Conservation (phyloP, 1,140 invertebrate genomes). For the Oryctes rhinoceros region DNA sequence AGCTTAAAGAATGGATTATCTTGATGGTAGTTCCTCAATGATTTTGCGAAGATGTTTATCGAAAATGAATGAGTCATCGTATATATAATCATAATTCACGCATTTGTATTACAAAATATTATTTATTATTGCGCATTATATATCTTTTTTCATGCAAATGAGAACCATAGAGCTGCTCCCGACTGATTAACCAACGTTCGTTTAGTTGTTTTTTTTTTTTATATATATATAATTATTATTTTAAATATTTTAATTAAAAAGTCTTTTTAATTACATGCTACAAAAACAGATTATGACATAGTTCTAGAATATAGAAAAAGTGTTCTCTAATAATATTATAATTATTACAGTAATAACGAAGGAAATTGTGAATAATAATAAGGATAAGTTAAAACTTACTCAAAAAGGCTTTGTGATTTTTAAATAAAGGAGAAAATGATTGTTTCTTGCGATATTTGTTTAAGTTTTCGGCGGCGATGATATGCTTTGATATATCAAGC, state of each 20-base stretch:
- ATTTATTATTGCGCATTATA: slow-evolving; percentile 22
- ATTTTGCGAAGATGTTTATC: not conserved
- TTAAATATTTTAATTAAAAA: not conserved
- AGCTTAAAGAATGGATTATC: too few relatives aligned
- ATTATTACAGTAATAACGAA: not conserved
- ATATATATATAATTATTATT: not conserved
- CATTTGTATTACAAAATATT: slow-evolving; percentile 21
- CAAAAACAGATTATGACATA: not conserved
- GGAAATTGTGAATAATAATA: slow-evolving; percentile 1
- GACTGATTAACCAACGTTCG: slow-evolving; percentile 10
- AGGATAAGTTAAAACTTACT: slow-evolving; percentile 16
- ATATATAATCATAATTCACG: not conserved
- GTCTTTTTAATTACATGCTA: not conserved
- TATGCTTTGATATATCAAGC: not conserved
- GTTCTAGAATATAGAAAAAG: not conserved
- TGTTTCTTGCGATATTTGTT: not conserved
- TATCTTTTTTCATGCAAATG: not conserved
- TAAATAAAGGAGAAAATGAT: not conserved
- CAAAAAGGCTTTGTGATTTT: slow-evolving; percentile 29
- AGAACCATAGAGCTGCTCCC: slow-evolving; percentile 20
- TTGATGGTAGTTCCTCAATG: not conserved
- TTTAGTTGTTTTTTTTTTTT: not conserved
- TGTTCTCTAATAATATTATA: too few relatives aligned
- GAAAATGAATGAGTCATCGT: not conserved
- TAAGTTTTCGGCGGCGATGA: not conserved